Base-by-base conservation (phyloP, 2,797 vertebrate genomes). In the Poliocrania exsul region DNA sequence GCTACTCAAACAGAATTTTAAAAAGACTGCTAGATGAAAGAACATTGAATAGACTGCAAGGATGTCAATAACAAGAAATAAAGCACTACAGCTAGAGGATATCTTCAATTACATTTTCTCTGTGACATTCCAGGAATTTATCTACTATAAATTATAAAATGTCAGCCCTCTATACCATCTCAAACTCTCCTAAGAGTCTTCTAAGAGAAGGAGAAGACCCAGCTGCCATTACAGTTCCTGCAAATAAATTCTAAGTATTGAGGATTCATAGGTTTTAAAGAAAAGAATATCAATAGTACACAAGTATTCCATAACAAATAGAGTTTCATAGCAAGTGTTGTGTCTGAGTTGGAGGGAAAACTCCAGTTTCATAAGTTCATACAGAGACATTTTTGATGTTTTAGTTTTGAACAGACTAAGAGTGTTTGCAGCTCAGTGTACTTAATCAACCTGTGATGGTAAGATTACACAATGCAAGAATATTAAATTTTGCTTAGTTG, bases 1-100 rank as follows among this genome's bases (percentile, higher is more conserved):
- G 38, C 64, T 93, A 93, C 60, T 64, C 83, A 75, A 56, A 66
- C 37, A 64, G 67, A 93, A 94, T 94, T 93, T 94, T 66, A 82
- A 96, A 91, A 89, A 40, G 61, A 78, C 44, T 62, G 42, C 26
- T 83, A 81, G 54, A 91, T 78, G 54, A 93, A 91, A 87, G 29
- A 89, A 91, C 31, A 66, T 53, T 64, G 67, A 90, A 92, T 57
- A 50, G 74, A 11, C 62, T 78, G 20, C 33, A 72, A 91, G 38
- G n/a, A 82, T 64, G 49, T 61, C 81, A 96, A 64, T 88, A 95
- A 79, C 29, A 90, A 75, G 60, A 54, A 84, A 42, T 67, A 66
- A 71, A 77, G 38, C 6, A 4, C 28, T 81, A 80, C 88, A 90
- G 61, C 62, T 88, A 75, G 25, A 18, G 62, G 47, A 93, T 31